Percentiles rank a stretch among this genome's conserved stretches.
These are phyloP conservation scores for Arbacia lixula DNA, from an alignment of 53 echinoderm and acorn worm genomes.

Conservation along the genomic window DNA sequence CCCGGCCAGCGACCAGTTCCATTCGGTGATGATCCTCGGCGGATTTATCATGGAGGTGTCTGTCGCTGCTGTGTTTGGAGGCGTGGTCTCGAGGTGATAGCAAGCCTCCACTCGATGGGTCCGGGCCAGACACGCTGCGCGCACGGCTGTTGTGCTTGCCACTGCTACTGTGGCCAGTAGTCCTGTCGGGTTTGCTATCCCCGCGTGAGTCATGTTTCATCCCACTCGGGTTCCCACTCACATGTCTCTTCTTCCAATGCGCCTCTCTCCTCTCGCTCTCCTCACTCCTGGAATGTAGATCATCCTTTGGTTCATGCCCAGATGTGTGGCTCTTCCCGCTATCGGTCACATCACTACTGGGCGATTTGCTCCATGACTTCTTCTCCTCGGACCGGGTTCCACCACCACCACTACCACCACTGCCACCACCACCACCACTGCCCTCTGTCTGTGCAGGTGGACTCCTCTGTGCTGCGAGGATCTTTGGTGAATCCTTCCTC, in stretches of 20 bases:
- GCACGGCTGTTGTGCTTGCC: constrained; percentile 37
- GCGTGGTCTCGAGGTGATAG: constrained; percentile 25
- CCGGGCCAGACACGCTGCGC: constrained; percentile 8
- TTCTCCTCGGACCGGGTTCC: constrained; percentile 49
- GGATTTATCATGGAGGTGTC: constrained; percentile 18
- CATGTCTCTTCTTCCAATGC: constrained; percentile 13
- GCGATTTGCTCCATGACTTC: constrained; percentile 34
- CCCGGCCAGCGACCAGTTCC: constrained; percentile 38
- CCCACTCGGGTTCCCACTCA: constrained; percentile 5
- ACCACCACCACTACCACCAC: neutral
- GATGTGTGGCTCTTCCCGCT: neutral
- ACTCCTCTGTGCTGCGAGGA: neutral
- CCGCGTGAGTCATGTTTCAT: constrained; percentile 12
- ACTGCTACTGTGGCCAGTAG: constrained; percentile 19
- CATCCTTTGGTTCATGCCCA: constrained; percentile 26
- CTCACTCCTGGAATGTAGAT: constrained; percentile 19
- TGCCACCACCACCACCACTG: neutral
- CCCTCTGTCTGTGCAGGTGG: neutral
- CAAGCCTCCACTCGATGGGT: neutral
- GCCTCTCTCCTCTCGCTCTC: constrained; percentile 47
- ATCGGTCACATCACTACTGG: constrained; percentile 24
- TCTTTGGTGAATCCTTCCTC: constrained; percentile 37
- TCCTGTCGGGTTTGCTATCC: constrained; percentile 38
- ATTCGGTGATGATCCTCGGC: constrained; percentile 78
- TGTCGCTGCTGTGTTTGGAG: constrained; percentile 13